These are phyloP conservation scores for Apamea anceps DNA, from an alignment of 2,888 invertebrate genomes.

Conservation along the genomic window DNA sequence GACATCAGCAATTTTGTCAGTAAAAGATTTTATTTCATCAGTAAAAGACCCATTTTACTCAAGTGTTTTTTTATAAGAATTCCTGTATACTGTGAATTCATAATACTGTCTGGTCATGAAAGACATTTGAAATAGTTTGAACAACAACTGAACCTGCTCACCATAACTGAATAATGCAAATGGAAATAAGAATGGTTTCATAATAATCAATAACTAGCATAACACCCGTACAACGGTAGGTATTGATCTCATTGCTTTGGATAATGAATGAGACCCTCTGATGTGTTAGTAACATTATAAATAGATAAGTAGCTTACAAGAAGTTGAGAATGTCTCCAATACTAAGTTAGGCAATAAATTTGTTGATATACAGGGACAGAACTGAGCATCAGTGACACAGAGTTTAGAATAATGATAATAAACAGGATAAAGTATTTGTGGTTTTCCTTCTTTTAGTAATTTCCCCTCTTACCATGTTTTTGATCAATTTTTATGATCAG, in stretches of 20 bases:
- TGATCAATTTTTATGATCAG: neutral
- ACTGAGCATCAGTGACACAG: neutral
- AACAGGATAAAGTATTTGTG: constrained; percentile 7
- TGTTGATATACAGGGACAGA: neutral
- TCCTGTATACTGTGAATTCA: neutral
- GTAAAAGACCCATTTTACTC: neutral
- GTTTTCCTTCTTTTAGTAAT: constrained; percentile 12
- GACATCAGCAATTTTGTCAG: neutral
- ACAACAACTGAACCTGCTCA: neutral
- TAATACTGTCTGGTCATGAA: constrained; percentile 1
- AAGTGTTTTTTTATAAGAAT: neutral
- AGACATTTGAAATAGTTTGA: neutral
- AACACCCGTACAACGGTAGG: neutral
- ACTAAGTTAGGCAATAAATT: neutral
- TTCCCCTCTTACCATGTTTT: neutral
- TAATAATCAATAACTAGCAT: neutral
- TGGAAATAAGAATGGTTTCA: constrained; percentile 1
- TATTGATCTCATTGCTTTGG: neutral
- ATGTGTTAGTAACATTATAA: neutral
- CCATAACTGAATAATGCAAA: constrained; percentile 2
- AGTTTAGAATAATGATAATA: constrained; percentile 14
- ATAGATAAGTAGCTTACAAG: neutral
- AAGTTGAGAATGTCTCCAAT: neutral
- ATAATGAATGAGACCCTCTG: neutral
- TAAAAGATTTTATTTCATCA: too few species aligned